A percentile compares a stretch with the other conserved stretches of the same genome.
Conservation (phyloP, 1,140 invertebrate genomes). For the Megalonaias nervosa region DNA sequence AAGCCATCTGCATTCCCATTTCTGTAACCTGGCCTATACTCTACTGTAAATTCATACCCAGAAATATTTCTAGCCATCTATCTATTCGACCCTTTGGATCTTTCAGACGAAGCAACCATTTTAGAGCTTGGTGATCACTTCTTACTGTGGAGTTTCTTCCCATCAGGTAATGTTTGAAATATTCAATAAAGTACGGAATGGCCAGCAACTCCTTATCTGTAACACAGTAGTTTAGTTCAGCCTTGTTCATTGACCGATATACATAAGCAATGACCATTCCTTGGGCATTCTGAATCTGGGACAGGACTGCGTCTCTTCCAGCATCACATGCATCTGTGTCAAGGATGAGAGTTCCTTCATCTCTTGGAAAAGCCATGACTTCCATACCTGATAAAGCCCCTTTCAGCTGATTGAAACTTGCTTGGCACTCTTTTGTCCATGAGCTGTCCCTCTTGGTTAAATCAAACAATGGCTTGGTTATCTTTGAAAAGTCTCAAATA, state of each 20-base stretch:
- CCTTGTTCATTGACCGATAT: conserved; percentile 29
- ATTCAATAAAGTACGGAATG: conserved; percentile 9
- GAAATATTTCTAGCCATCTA: conserved; percentile 16
- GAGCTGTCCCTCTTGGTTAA: background rate
- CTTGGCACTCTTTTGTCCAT: too few relatives aligned
- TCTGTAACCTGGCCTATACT: too few relatives aligned
- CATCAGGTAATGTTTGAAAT: conserved; percentile 13
- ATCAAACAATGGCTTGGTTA: background rate
- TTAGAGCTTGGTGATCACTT: conserved; percentile 11
- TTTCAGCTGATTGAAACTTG: too few relatives aligned
- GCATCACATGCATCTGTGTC: too few relatives aligned
- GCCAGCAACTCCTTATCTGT: background rate
- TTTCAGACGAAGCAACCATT: conserved; percentile 17
- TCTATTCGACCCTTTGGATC: conserved; percentile 43
- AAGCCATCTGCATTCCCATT: too few relatives aligned
- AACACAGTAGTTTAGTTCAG: conserved; percentile 73
- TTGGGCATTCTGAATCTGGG: background rate
- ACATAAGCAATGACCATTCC: conserved; percentile 43
- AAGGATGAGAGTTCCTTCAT: too few relatives aligned
- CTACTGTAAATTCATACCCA: too few relatives aligned
- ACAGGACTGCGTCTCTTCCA: too few relatives aligned
- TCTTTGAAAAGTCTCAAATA: background rate
- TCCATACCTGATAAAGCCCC: background rate
- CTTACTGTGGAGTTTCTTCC: background rate
- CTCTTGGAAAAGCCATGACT: conserved; percentile 5